Base-by-base conservation (phyloP, 2,113 vertebrate species). In the Nesoenas mayeri region DNA sequence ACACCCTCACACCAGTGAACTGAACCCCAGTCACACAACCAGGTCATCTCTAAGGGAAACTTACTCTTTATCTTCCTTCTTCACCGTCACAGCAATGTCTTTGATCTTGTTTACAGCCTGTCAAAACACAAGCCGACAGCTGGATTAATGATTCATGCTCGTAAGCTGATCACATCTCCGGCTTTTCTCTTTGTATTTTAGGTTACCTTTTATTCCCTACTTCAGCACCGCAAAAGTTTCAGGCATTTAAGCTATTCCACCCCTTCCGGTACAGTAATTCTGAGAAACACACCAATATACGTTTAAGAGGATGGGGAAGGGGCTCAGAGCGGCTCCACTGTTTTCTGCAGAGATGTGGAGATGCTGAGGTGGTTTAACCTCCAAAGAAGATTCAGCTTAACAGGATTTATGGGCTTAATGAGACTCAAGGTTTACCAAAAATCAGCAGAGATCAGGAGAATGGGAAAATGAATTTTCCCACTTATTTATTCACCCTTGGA, bases 41-140 rank as follows among this genome's bases (percentile, higher is more conserved):
- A 91, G 83, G 73, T 19, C 65, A 61, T 2, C 85, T 44, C 11
- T 5, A 69, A 57, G 38, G 26, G 5, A 85, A 70, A 98, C 99
- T 98, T 95, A 99, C 99, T 98, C 96, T 85, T 98, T 99, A 95
- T 99, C 98, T 12, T 99, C 98, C 94, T 99, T 99, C 97, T 99
- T 99, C 96, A 99, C 98, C 0, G 99, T 92, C 64, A 99, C 98
- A 2, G 99, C 97, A 0, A 99, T 99, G 58, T 99, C 98, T 92
- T 94, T 98, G 97, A 99, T 99, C 98, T 99, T 99, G 97, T 93
- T 97, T 92, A 99, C 98, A 11, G 99, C 99, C 98, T 99, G 97
- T 36, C 89, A 97, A 96, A 70, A 96, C 80, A 78, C 94, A 89
- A 92, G 44, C 56, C 79, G 91, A 78, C 21, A 85, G 85, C 34